Base-by-base conservation (phyloP, 2,888 invertebrate genomes). In the Anthoptus insignis region DNA sequence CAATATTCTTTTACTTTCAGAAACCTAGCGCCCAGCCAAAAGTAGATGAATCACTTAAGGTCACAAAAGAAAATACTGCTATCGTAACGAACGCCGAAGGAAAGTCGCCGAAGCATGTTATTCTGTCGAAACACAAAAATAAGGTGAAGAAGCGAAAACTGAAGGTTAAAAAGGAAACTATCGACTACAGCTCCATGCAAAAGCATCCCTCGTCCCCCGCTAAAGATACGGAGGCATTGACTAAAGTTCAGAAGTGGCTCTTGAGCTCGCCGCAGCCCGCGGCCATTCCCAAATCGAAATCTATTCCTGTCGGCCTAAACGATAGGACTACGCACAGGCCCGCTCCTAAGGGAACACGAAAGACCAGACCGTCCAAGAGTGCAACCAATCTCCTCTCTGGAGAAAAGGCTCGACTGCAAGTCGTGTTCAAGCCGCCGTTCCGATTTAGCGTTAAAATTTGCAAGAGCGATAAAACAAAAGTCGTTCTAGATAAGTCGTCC, bases 161-260 rank as follows among this genome's bases (percentile, higher is more conserved):
- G 8, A 94, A 94, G 78, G 82, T 95, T 65, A 95, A 95, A 79
- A 95, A 95, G 76, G 97, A 97, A 83, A 96, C 96, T 6, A 97
- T 97, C 72, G 97, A 97, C 81, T 97, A 97, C 78, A 96, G 96
- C 74, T 94, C 94, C 6, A 93, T 94, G 77, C 96, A 96, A 79
- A 94, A 95, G 66, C 94, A 94, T 74, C 94, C 94, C 3, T 88
- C 91, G 24, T 89, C 93, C 7, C 94, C 94, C 21, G 91, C 92
- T 50, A 94, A 94, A 75, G 94, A 95, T 71, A 94, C 89, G 7
- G 94, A 94, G 75, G 91, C 94, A 14, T 90, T 79, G 86, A 96
- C 96, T 19, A 97, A 97, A 87, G 97, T 97, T n/a, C 96, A 97
- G 76, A 97, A 97, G 75, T 97, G 97, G 97, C 87, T 97, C 59